phyloP scores from a whole-genome alignment of 1,140 invertebrate genomes.

The Philotrypesis tridentata region DNA sequence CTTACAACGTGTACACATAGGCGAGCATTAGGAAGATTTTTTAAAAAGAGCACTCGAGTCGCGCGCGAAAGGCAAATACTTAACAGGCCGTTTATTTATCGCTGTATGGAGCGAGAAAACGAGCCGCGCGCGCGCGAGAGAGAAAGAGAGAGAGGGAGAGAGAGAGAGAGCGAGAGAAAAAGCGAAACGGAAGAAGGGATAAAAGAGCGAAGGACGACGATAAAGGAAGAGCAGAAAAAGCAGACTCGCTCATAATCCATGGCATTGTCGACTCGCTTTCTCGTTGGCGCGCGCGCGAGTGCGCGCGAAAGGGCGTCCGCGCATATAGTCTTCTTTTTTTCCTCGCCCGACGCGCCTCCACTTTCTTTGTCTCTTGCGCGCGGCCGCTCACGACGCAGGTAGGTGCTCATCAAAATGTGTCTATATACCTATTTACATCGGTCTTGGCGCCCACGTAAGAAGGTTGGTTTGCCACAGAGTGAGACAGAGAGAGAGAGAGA shows the following conservation, averaged over 20 bases:
- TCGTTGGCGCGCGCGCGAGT: neutral
- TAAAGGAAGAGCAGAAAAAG: neutral
- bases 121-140: neutral
- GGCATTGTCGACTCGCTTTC: constrained; percentile 14
- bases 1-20: too few species aligned
- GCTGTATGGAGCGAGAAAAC: neutral
- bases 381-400: neutral
- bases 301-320: constrained; percentile 2
- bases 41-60: neutral
- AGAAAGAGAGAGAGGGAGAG: neutral
- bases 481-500: neutral
- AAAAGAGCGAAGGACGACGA: neutral
- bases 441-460: constrained; percentile 42
- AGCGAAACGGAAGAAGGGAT: neutral
- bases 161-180: too few species aligned
- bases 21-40: too few species aligned
- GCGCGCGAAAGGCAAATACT: neutral
- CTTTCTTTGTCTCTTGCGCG: constrained; percentile 39
- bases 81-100: neutral
- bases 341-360: constrained; percentile 4
- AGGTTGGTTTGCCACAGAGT: neutral
- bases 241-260: neutral
- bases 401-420: constrained; percentile 44
- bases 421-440: constrained; percentile 42
- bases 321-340: neutral